phyloP scores from a whole-genome alignment of 2,797 vertebrate species.

The Typhlichthys subterraneus region DNA sequence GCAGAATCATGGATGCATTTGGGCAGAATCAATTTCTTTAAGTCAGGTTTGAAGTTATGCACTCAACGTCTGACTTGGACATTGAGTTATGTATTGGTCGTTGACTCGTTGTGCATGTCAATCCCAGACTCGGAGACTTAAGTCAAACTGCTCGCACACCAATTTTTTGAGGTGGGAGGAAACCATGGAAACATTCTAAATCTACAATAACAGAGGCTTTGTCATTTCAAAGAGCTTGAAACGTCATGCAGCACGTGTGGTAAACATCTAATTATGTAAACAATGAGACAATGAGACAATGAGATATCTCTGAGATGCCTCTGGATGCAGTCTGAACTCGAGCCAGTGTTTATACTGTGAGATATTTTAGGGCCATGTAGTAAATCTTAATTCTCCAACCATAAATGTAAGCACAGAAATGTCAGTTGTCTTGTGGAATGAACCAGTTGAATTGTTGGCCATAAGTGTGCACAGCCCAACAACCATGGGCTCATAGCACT shows the following conservation, averaged over 20 bases:
- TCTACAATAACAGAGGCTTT: not conserved
- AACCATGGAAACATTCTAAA: no score
- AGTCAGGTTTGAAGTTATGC: no score
- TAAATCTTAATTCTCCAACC: conserved; percentile 41
- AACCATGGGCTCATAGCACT: conserved; percentile 6
- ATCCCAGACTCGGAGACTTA: no score
- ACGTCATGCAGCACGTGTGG: not conserved
- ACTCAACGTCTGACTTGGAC: no score
- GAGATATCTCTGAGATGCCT: conserved; percentile 20
- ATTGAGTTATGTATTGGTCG: no score
- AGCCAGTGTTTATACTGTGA: conserved; percentile 21
- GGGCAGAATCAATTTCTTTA: no score
- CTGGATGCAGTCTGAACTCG: conserved; percentile 20
- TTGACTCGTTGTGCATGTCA: no score
- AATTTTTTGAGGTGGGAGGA: no score
- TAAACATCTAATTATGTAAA: not conserved
- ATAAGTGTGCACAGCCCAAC: conserved; percentile 10
- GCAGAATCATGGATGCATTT: no score
- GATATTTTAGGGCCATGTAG: conserved; percentile 47
- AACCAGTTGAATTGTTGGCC: no score
- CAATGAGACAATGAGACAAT: conserved; percentile 14
- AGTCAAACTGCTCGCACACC: no score
- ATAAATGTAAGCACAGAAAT: conserved; percentile 28
- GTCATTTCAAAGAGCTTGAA: conserved; percentile 6
- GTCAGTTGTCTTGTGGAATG: not conserved